Evolutionary conservation across 2,797 vertebrate species (phyloP).

Genomic region (Zenarchopterus dispar): DNA sequence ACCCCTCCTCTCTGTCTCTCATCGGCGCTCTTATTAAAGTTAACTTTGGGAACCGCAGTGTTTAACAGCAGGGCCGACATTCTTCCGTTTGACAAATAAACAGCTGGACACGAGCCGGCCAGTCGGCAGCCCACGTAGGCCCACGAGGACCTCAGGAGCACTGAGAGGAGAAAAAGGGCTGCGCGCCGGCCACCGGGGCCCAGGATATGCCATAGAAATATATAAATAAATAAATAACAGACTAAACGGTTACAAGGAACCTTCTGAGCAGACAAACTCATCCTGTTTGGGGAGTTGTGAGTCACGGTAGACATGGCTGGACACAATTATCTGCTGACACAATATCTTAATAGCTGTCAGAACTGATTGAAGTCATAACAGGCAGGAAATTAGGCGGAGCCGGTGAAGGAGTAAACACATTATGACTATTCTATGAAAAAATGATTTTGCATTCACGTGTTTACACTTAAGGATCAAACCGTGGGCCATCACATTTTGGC

Average conservation of each 20-base stretch:
- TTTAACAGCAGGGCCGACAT: constrained; percentile 57
- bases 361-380: constrained; percentile 10
- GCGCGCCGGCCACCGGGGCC: not conserved
- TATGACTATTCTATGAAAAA: not conserved
- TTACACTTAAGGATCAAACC: constrained; percentile 35
- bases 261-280: constrained; percentile 1
- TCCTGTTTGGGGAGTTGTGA: not conserved
- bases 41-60: constrained; percentile 71
- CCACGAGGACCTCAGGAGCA: constrained; percentile 30
- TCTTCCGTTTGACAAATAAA: constrained; percentile 72
- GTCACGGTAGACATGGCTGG: constrained; percentile 23
- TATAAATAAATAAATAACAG: not conserved
- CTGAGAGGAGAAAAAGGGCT: constrained; percentile 19
- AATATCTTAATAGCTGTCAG: constrained; percentile 10
- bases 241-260: not conserved
- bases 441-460: constrained; percentile 49
- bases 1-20: constrained; percentile 56
- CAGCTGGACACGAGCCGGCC: constrained; percentile 45
- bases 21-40: constrained; percentile 78
- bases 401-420: constrained; percentile 7
- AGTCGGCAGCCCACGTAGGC: constrained; percentile 29
- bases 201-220: not conserved
- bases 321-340: constrained; percentile 34
- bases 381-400: constrained; percentile 16
- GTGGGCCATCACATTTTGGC: constrained; percentile 21